Conservation (phyloP, 2,797 vertebrate genomes). For the Micropoecilia bifurca region DNA sequence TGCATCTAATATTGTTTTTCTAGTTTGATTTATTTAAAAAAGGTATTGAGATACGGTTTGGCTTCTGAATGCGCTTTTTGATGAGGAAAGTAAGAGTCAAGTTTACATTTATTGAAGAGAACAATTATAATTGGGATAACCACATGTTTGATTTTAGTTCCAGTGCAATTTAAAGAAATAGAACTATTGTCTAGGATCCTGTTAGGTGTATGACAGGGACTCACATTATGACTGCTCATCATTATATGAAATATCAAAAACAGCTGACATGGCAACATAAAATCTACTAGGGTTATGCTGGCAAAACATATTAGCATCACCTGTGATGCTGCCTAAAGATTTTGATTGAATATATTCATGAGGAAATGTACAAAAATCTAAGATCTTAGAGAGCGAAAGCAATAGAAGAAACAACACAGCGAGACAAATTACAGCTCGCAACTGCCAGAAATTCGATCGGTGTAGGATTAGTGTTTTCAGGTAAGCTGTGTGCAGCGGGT, state of each 20-base stretch:
- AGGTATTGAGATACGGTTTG: background rate
- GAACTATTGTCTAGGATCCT: background rate
- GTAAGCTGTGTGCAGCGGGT: conserved; percentile 13
- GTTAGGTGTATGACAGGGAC: background rate
- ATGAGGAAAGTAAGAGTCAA: background rate
- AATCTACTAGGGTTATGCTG: background rate
- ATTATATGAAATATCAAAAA: background rate
- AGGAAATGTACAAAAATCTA: conserved; percentile 10
- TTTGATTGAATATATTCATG: background rate
- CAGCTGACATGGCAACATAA: background rate
- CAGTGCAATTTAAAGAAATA: background rate
- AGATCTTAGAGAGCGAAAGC: background rate
- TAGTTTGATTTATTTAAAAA: too few species aligned
- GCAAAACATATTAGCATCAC: background rate
- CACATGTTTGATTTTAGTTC: background rate
- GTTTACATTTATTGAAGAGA: background rate
- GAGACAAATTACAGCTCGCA: conserved; percentile 26
- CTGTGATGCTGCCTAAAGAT: background rate
- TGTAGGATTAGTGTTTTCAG: conserved; percentile 41
- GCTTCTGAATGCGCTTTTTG: background rate
- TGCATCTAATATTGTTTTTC: too few species aligned
- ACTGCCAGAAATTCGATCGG: conserved; percentile 18
- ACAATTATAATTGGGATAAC: background rate
- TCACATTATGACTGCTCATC: background rate
- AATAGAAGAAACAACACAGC: conserved; percentile 7